Conservation (phyloP, 2,797 vertebrate species). For the Artibeus jamaicensis region DNA sequence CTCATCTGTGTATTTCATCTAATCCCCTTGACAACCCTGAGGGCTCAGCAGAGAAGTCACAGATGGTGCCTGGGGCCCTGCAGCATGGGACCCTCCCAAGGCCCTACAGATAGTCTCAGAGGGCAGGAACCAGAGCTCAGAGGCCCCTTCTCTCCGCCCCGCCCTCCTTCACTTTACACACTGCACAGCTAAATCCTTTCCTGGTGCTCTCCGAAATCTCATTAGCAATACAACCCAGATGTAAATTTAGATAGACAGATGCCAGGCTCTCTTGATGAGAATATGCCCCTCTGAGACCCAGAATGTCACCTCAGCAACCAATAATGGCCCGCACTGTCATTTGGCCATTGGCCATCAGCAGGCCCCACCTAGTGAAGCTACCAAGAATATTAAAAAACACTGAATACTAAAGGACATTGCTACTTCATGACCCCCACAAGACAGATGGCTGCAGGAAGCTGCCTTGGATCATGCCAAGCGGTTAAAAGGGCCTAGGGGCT, state of each 20-base stretch:
- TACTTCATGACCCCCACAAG: neutral
- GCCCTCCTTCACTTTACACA: neutral
- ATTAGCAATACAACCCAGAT: neutral
- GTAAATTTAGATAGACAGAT: neutral
- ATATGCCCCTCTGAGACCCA: neutral
- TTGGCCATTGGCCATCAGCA: neutral
- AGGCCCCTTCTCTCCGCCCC: neutral
- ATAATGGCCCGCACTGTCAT: neutral
- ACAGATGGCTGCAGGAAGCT: neutral
- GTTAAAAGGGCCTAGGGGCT: neutral
- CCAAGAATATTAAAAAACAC: neutral
- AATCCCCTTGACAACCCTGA: constrained; percentile 47
- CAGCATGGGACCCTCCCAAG: neutral
- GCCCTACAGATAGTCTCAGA: neutral
- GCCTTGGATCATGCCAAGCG: neutral
- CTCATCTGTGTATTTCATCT: constrained; percentile 51
- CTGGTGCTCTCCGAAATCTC: neutral
- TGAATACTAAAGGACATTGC: neutral
- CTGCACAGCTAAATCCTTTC: neutral
- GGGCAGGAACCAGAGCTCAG: neutral
- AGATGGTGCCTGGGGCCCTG: neutral
- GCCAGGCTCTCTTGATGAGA: neutral
- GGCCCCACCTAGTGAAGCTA: neutral
- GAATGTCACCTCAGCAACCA: neutral
- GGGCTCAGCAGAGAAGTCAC: neutral